These are phyloP conservation scores for Pagetopsis macropterus DNA, from an alignment of 2,797 vertebrate genomes.

Conservation along the genomic window DNA sequence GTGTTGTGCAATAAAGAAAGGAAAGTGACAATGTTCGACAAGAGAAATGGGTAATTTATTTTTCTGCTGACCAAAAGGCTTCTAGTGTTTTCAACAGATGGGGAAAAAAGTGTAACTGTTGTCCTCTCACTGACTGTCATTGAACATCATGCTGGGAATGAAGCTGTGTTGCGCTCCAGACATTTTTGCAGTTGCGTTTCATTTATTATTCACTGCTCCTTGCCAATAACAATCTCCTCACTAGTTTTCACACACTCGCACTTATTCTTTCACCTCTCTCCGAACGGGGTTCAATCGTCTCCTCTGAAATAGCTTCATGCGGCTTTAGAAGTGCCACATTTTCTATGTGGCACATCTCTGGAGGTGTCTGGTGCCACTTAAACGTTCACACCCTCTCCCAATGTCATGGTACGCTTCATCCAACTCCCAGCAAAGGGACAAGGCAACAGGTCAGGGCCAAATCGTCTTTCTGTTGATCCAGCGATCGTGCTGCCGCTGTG, in stretches of 20 bases:
- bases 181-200: slow-evolving; percentile 60
- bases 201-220: slow-evolving; percentile 75
- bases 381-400: slow-evolving; percentile 62
- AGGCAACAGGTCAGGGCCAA: slow-evolving; percentile 49
- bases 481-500: slow-evolving; percentile 13
- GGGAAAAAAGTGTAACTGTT: slow-evolving; percentile 23
- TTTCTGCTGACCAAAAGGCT: slow-evolving; percentile 65
- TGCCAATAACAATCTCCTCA: slow-evolving; percentile 50
- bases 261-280: slow-evolving; percentile 62
- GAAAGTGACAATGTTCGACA: slow-evolving; percentile 40
- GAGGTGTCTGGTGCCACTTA: slow-evolving; percentile 66
- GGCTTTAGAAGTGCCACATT: slow-evolving; percentile 65
- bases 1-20: slow-evolving; percentile 48
- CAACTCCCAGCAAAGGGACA: slow-evolving; percentile 40
- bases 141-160: slow-evolving; percentile 52
- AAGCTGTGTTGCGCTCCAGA: slow-evolving; percentile 42
- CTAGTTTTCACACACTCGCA: slow-evolving; percentile 58
- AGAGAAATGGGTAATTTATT: slow-evolving; percentile 47
- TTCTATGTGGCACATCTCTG: slow-evolving; percentile 49
- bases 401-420: slow-evolving; percentile 52
- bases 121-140: slow-evolving; percentile 44
- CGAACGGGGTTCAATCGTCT: slow-evolving; percentile 61
- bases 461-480: slow-evolving; percentile 45
- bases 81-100: slow-evolving; percentile 32
- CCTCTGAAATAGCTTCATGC: slow-evolving; percentile 42